These are phyloP conservation scores for Cnemophilus loriae DNA, from an alignment of 2,113 vertebrate species.

Conservation along the genomic window DNA sequence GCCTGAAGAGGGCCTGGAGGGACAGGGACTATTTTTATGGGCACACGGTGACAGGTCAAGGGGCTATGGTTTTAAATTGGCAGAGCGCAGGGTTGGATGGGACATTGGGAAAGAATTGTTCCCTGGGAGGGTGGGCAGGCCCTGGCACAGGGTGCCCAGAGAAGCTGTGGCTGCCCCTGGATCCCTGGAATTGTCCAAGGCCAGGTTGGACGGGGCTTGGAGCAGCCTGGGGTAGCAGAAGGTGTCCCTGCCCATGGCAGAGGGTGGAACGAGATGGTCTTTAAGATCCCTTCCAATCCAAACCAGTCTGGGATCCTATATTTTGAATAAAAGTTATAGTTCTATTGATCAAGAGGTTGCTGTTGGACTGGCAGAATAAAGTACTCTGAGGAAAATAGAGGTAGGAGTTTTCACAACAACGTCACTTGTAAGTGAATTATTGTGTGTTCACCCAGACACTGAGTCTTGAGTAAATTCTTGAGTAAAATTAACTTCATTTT, in stretches of 20 bases:
- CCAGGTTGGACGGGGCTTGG: not conserved
- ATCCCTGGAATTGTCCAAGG: not conserved
- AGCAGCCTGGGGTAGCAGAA: not conserved
- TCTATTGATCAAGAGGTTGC: not conserved
- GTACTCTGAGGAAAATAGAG: not conserved
- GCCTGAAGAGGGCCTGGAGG: not conserved
- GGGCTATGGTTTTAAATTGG: accelerated
- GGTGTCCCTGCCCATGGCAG: not conserved
- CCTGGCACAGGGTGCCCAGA: not conserved
- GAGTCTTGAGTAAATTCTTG: not conserved
- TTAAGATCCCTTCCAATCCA: not conserved
- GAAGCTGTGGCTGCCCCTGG: not conserved
- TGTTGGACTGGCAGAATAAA: not conserved
- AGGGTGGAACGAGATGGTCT: accelerated
- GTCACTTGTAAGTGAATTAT: not conserved
- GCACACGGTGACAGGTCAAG: not conserved
- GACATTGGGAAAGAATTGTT: not conserved
- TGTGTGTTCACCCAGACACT: not conserved
- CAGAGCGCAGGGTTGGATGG: accelerated
- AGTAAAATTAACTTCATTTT: not conserved
- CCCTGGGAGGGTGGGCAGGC: not conserved
- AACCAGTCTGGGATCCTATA: accelerated
- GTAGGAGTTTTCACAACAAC: not conserved
- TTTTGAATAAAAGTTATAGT: not conserved
- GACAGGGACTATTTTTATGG: not conserved